These are phyloP conservation scores for Apis laboriosa DNA, from an alignment of 1,140 invertebrate genomes.

Conservation along the genomic window DNA sequence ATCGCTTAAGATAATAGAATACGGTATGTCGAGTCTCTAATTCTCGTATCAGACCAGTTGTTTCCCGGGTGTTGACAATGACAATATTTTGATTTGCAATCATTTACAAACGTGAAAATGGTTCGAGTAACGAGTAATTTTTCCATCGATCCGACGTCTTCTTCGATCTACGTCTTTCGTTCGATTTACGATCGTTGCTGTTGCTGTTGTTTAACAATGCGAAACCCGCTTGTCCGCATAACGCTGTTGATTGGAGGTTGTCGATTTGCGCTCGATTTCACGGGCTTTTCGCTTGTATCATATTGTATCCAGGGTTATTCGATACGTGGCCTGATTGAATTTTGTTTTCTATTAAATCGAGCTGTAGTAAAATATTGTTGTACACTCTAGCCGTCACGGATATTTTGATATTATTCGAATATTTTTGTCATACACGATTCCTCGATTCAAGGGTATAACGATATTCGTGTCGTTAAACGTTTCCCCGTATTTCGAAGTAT, in stretches of 20 bases:
- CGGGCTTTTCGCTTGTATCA: background rate
- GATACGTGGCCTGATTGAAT: conserved; percentile 3
- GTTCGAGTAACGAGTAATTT: background rate
- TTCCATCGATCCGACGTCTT: too few species aligned
- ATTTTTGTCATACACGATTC: background rate
- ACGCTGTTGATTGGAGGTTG: background rate
- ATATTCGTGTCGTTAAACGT: background rate
- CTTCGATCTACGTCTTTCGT: background rate
- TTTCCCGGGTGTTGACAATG: too few species aligned
- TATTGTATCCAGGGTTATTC: conserved; percentile 1
- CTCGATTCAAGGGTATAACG: too few species aligned
- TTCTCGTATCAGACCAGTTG: too few species aligned
- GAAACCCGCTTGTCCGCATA: too few species aligned
- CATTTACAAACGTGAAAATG: too few species aligned
- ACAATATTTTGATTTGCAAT: background rate
- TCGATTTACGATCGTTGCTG: background rate
- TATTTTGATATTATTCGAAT: conserved; percentile 9
- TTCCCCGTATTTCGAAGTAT: background rate
- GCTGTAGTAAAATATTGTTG: background rate
- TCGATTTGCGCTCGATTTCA: background rate
- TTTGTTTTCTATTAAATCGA: conserved; percentile 28
- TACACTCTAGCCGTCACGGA: background rate
- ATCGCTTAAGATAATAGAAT: too few species aligned
- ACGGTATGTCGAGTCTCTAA: too few species aligned
- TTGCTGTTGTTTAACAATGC: background rate